Percentiles rank a stretch among this genome's conserved stretches.
These are phyloP conservation scores for Apotomis capreana DNA, from an alignment of 2,888 invertebrate genomes.

Conservation along the genomic window DNA sequence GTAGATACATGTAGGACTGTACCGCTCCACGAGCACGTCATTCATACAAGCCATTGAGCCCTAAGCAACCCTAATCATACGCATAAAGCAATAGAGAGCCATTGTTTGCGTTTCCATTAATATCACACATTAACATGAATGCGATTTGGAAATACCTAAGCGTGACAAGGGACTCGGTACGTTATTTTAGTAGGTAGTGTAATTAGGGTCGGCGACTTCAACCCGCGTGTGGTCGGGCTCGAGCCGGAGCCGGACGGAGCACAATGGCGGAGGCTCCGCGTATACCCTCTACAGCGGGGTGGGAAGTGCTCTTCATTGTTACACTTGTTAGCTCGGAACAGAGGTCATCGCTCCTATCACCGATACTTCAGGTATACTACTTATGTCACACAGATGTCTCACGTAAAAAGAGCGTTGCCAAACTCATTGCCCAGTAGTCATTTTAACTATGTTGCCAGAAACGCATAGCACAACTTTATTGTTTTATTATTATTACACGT, in stretches of 20 bases:
- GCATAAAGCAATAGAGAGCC: slow-evolving; percentile 14
- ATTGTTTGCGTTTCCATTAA: slow-evolving; percentile 29
- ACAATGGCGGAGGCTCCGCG: neutral
- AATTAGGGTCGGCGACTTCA: slow-evolving; percentile 15
- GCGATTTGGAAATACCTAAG: slow-evolving; percentile 20
- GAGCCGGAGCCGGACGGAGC: neutral
- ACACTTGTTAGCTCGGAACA: slow-evolving; percentile 20
- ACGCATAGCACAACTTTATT: too few relatives aligned
- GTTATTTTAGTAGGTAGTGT: slow-evolving; percentile 28
- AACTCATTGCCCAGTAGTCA: too few relatives aligned
- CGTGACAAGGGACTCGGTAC: slow-evolving; percentile 20
- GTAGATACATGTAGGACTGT: neutral
- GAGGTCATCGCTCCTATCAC: slow-evolving; percentile 28
- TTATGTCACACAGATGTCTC: neutral
- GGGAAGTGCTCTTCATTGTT: slow-evolving; percentile 29
- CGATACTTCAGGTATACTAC: neutral
- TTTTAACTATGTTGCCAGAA: too few relatives aligned
- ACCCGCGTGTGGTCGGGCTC: neutral
- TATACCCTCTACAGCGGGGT: slow-evolving; percentile 22
- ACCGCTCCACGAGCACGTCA: slow-evolving; percentile 13
- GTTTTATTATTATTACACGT: too few relatives aligned
- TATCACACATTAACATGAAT: slow-evolving; percentile 19
- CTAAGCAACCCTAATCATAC: slow-evolving; percentile 30
- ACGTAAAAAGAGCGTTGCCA: too few relatives aligned
- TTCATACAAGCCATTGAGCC: slow-evolving; percentile 20